Base-by-base conservation (phyloP, 2,113 vertebrate genomes). In the Myrmecobius fasciatus region DNA sequence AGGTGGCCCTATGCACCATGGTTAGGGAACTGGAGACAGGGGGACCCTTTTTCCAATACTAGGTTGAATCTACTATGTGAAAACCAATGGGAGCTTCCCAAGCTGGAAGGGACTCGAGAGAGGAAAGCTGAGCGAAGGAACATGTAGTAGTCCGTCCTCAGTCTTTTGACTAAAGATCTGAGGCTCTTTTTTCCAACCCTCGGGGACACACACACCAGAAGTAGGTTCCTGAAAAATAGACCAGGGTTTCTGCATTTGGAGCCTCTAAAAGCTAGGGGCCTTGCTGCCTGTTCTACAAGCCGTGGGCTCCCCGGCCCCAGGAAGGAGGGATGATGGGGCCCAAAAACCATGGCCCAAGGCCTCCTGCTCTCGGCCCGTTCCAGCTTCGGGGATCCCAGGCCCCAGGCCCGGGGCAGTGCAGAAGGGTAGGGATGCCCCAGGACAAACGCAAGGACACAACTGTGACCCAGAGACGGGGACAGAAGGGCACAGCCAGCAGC, bases 391-490 rank as follows among this genome's bases (percentile, higher is more conserved):
- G 46, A 25, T 3, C 36, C 8, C 49, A 93, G 25, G 53, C 53
- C 88, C 51, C 1, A 9, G 52, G 52, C 91, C 94, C 52, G 52
- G 25, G 94, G 5, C 14, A n/a, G 60, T 17, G 36, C 8, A 12
- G 11, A 14, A n/a, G 14, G 60, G 36, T 36, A 7, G 31, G 56
- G 28, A 67, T 11, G 10, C 31, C 28, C 56, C 14, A 20, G 31
- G 36, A n/a, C 60, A n/a, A n/a, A 17, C n/a, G 8, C n/a, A 3
- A 83, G n/a, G 60, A 75, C 36, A 17, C 60, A n/a, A 17, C 60
- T n/a, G 14, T 43, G n/a, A 43, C 17, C n/a, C n/a, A 0, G n/a
- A 43, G 17, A 43, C 7, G 0, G n/a, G n/a, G n/a, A 22, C 36
- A 14, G 12, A 11, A 4, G 28, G 12, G 14, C 54, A 12, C 3